Evolutionary conservation across 2,888 invertebrate species (phyloP), one percentile per base, ranked within the genome.

Genomic region (Diachrysia chrysitis): DNA sequence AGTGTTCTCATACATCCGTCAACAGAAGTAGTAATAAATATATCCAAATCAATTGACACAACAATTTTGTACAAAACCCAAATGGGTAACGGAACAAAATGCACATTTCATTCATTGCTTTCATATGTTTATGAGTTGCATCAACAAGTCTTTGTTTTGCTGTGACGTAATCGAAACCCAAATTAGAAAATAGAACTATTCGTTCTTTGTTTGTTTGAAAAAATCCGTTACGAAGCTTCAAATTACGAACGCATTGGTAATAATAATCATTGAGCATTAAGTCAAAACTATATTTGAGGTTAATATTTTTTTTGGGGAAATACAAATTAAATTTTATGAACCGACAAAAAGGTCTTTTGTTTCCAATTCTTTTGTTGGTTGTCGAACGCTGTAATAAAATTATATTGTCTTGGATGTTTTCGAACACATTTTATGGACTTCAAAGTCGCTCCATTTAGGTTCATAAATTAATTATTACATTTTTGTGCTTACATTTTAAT

Each of bases 151-250:
- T 90, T 90, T 92, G 91, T 90, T 74, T 64, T 66, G 78, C 79
- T 76, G 83, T 94, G 92, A 92, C 91, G 93, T 90, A 90, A 92
- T 87, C 78, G 83, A 87, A 87, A 62, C 81, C 86, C 67, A 88
- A 90, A 88, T 89, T 90, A 84, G 83, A 91, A 93, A 91, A 93
- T 92, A 92, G 92, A 90, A 92, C 88, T 76, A 59, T 58, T 48
- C 66, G 67, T 84, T 86, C 92, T 92, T 93, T 94, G 93, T 93
- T 93, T 85, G 77, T 76, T 67, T 59, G 32, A 85, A 89, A 87
- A 86, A 87, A 84, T 75, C 72, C 82, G 85, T 87, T 86, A 84
- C 79, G 78, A 60, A 69, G 66, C 68, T 83, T 80, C 73, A 63
- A 73, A 72, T 82, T 77, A 76, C 72, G 66, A 81, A 83, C 72